These are phyloP conservation scores for Myripristis murdjan DNA, from an alignment of 2,797 vertebrate species.

Conservation along the genomic window DNA sequence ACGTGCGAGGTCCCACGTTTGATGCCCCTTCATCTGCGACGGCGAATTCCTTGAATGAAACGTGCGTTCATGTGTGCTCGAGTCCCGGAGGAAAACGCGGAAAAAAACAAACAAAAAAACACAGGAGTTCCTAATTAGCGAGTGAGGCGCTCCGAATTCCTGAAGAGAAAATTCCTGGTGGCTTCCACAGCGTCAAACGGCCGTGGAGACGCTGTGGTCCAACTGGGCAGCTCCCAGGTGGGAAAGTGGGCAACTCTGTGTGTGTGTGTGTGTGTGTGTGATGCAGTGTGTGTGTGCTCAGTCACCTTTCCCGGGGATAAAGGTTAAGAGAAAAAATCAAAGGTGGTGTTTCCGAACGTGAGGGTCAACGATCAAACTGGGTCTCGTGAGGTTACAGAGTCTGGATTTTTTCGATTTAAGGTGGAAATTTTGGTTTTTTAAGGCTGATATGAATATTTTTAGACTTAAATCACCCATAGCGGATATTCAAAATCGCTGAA, in stretches of 20 bases:
- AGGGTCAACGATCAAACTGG: too few relatives aligned
- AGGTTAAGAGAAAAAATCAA: too few relatives aligned
- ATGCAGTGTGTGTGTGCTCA: background rate
- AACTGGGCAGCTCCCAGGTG: conserved; percentile 15
- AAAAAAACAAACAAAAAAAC: too few relatives aligned
- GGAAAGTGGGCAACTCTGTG: background rate
- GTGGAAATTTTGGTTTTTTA: too few relatives aligned
- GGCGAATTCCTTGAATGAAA: conserved; percentile 21
- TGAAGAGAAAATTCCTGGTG: conserved; percentile 12
- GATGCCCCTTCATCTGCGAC: conserved; percentile 38
- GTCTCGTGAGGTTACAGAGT: too few relatives aligned
- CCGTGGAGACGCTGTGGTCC: background rate
- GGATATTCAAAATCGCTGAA: too few relatives aligned
- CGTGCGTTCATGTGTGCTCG: background rate
- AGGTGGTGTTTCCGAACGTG: too few relatives aligned
- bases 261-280: background rate
- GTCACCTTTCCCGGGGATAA: conserved; percentile 15
- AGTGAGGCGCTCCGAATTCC: conserved; percentile 32
- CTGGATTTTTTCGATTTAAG: too few relatives aligned
- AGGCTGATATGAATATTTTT: too few relatives aligned
- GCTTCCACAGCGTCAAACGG: conserved; percentile 22
- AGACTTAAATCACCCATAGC: too few relatives aligned
- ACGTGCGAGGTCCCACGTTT: conserved; percentile 25
- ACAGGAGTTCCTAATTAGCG: conserved; percentile 32
- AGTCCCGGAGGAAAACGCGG: conserved; percentile 11